Evolutionary conservation across 2,888 invertebrate species (phyloP), one percentile per base, ranked within the genome.

Genomic region (Crepidodera aurea): DNA sequence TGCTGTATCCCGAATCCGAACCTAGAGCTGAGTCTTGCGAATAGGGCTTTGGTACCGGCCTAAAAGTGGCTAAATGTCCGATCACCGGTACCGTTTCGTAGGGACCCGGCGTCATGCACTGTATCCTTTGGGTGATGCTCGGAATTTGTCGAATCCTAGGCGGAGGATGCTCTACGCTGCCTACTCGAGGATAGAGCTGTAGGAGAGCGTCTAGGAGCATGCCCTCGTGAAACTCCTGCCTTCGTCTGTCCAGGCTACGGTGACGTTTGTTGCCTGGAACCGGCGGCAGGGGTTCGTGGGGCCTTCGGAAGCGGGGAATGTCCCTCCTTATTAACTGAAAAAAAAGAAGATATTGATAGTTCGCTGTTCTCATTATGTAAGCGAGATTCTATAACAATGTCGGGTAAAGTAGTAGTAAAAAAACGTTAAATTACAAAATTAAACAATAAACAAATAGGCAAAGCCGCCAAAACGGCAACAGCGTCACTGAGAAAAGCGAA

Each of bases 1-100:
- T 92, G 79, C 92, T 93, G 81, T 93, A 93, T 7, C 93, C 92
- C 44, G 92, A 92, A 81, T 93, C 93, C 6, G 92, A 92, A 25
- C 92, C 92, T 69, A 92, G 90, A 2, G 91, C 91, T 3, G 91
- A 91, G 74, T 90, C 90, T 69, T 88, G 87, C 65, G 88, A 87
- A 55, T 88, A 88, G 37, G 87, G 87, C 73, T 87, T 87, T 1
- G 86, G 86, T 32, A 84, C 86, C 77, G 84, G 84, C 83, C 86
- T 85, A 76, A 84, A 88, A 46, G 84, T 86, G 50, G 86, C 86
- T 54, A 87, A 75, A 65, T 88, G 88, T 29, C 84, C 84, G 18
- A 89, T 83, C 16, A 89, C 89, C 19, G 90, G 89, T 79, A 90
- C 88, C 7, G 88, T 88, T 54, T 90, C 89, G 70, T 90, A 90